Evolutionary conservation across 2,113 vertebrate species (phyloP).

Genomic region (Calypte anna): DNA sequence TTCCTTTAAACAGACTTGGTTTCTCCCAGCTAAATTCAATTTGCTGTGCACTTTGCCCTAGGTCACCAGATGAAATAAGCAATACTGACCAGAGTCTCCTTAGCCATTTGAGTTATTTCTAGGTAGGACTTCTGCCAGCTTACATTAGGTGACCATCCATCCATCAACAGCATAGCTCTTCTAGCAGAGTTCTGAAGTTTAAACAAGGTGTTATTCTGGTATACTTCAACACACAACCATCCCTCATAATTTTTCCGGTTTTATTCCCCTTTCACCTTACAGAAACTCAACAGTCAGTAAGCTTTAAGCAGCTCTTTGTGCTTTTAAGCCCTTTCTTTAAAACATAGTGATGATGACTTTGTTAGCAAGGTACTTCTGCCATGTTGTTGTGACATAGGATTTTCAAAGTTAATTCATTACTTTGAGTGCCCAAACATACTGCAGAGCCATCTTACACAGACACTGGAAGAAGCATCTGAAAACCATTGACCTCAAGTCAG

Average conservation of each 20-base stretch:
- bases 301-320: not conserved
- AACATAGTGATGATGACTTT: not conserved
- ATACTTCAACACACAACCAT: not conserved
- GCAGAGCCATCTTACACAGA: not conserved
- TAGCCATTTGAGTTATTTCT: not conserved
- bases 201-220: not conserved
- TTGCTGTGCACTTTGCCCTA: not conserved
- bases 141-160: not conserved
- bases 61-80: slow-evolving; percentile 9
- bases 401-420: not conserved
- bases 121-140: not conserved
- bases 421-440: not conserved
- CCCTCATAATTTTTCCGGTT: not conserved
- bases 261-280: not conserved
- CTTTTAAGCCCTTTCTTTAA: not conserved
- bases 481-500: not conserved
- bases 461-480: not conserved
- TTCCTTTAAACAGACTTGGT: not conserved
- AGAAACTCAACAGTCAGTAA: not conserved
- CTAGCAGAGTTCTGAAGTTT: not conserved
- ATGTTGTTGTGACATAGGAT: not conserved
- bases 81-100: slow-evolving; percentile 3
- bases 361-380: not conserved
- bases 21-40: not conserved
- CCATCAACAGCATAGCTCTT: not conserved